Conservation (phyloP, 2,888 invertebrate species). For the Andrena minutula region DNA sequence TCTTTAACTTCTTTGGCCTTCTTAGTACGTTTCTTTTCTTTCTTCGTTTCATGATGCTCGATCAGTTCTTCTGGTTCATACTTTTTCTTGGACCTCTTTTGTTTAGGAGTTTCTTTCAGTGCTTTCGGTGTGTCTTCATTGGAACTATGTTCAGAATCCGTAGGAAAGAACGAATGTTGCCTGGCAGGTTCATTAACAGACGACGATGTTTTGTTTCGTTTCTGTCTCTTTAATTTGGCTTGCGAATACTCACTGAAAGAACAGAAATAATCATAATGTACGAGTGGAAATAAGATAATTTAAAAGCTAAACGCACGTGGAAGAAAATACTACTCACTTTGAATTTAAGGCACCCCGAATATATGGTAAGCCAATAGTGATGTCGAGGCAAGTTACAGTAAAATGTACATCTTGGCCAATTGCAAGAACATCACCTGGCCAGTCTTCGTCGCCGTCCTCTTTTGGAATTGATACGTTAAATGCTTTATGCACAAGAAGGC, state of each 20-base stretch:
- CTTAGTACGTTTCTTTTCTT: slow-evolving; percentile 21
- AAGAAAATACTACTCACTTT: slow-evolving; percentile 80
- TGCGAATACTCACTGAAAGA: slow-evolving; percentile 72
- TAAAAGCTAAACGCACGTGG: background rate
- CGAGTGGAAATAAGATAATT: background rate
- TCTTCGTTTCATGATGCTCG: background rate
- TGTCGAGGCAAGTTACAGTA: slow-evolving; percentile 87
- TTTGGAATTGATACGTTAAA: slow-evolving; percentile 90
- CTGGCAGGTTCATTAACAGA: background rate
- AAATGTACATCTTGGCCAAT: slow-evolving; percentile 88
- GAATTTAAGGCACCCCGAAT: slow-evolving; percentile 88
- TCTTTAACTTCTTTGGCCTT: slow-evolving; percentile 23
- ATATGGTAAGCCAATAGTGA: slow-evolving; percentile 88
- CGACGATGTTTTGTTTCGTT: background rate
- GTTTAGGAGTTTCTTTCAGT: slow-evolving; percentile 10
- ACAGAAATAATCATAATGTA: background rate
- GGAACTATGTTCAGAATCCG: slow-evolving; percentile 45
- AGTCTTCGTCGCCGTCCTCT: slow-evolving; percentile 85
- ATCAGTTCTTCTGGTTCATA: background rate
- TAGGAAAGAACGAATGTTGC: slow-evolving; percentile 25
- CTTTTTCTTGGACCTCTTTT: slow-evolving; percentile 2
- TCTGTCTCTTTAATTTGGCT: slow-evolving; percentile 54
- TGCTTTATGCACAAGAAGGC: slow-evolving; percentile 89
- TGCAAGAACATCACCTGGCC: slow-evolving; percentile 87
- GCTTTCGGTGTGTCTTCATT: slow-evolving; percentile 28